Evolutionary conservation across 2,113 vertebrate species (phyloP), one percentile per base, ranked within the genome.

Genomic region (Mesitornis unicolor): DNA sequence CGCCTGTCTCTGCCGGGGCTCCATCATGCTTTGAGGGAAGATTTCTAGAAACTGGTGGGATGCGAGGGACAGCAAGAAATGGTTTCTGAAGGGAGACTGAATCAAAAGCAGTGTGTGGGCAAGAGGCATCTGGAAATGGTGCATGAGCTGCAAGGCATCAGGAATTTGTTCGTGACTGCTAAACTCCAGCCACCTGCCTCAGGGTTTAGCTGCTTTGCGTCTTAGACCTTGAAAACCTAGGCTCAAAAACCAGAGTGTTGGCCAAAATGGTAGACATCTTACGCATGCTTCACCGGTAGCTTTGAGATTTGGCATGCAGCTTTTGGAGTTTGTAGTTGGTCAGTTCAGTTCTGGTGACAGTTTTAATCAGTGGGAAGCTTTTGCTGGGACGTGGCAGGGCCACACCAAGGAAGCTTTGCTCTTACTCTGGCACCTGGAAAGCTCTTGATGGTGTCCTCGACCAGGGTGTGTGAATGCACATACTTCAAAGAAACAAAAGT

Each of bases 21-120:
- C 7, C 0, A 6, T 60, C 2, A 2, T 1, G 1, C 13, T 51
- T n/a, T 31, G 6, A 2, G 10, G 2, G 1, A 22, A 21, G 8
- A 43, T 47, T 57, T 63, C 53, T 57, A 42, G 64, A 84, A 61
- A 29, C 51, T 56, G 24, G 19, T 57, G 48, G 48, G 36, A 28
- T 28, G 2, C 16, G 51, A 50, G 25, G 42, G 40, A 13, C 5
- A 47, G 7, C 12, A 11, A 35, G 45, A 71, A 61, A 48, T 36
- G 42, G 31, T 63, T n/a, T 68, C 42, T 28, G 64, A 57, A 86
- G 48, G 31, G 26, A 84, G 29, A 67, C 7, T 22, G 81, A 47
- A 88, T 53, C 47, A 51, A 84, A 60, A 84, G 63, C 24, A 29
- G 28, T 3, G 4, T 13, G 6, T 53, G n/a, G 51, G 9, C 47